Conservation (phyloP, 2,113 vertebrate species). For the Aramus guarauna region DNA sequence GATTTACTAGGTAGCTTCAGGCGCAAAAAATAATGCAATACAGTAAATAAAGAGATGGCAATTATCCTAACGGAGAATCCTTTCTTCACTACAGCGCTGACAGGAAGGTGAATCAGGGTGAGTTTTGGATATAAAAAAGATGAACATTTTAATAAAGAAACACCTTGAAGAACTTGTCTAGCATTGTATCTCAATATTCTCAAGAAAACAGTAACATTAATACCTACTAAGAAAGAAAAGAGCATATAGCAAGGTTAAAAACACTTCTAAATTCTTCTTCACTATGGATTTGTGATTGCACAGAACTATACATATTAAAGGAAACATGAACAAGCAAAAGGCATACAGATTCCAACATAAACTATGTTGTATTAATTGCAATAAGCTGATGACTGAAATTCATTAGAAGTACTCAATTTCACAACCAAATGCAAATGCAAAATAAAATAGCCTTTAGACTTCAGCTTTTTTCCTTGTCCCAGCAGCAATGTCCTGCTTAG, state of each 20-base stretch:
- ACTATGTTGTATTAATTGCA: neutral
- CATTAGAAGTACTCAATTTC: neutral
- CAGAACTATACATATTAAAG: neutral
- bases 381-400: neutral
- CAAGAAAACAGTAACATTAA: neutral
- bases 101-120: neutral
- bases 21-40: constrained; percentile 5
- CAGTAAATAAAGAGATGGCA: neutral
- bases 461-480: neutral
- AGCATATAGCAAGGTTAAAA: neutral
- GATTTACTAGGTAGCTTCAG: constrained; percentile 28
- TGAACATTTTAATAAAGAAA: neutral
- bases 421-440: neutral
- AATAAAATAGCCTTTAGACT: neutral
- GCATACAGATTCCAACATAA: neutral
- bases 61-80: neutral
- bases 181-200: neutral
- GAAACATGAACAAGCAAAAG: neutral
- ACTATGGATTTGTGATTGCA: neutral
- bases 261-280: neutral
- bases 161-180: neutral
- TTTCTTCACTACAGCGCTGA: neutral
- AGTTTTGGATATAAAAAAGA: neutral
- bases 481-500: neutral
- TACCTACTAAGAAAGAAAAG: neutral